Evolutionary conservation across 2,888 invertebrate species (phyloP).

Genomic region (Campoplex nolae): DNA sequence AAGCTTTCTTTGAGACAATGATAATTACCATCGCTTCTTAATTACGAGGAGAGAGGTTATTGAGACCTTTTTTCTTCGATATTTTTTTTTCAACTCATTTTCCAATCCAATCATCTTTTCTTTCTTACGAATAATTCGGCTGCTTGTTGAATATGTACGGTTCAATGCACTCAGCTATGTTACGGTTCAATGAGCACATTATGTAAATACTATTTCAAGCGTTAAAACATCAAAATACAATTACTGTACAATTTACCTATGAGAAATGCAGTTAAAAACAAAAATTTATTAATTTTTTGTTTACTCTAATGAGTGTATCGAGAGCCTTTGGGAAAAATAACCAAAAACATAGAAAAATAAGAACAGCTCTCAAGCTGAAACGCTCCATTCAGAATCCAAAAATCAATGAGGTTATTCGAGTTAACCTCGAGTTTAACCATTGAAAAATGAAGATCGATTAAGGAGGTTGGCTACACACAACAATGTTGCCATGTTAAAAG

Average conservation of each 20-base stretch:
- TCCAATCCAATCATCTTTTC: not conserved
- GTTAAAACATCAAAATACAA: not conserved
- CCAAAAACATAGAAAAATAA: too few relatives aligned
- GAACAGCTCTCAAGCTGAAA: too few relatives aligned
- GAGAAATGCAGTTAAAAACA: too few relatives aligned
- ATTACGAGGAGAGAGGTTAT: conserved; percentile 29
- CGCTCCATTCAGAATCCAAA: too few relatives aligned
- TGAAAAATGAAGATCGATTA: too few relatives aligned
- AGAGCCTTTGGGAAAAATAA: not conserved
- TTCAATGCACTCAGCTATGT: conserved; percentile 35
- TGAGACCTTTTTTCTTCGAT: conserved; percentile 8
- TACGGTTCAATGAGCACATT: conserved; percentile 19
- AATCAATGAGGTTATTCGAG: too few relatives aligned
- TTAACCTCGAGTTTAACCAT: too few relatives aligned
- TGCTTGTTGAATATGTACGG: not conserved
- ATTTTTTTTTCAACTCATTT: not conserved
- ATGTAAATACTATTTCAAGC: not conserved
- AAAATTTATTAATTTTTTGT: too few relatives aligned
- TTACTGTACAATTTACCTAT: too few relatives aligned
- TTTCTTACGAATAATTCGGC: conserved; percentile 30
- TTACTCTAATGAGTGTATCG: too few relatives aligned
- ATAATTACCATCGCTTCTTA: conserved; percentile 28
- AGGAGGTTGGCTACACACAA: too few relatives aligned
- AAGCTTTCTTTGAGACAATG: conserved; percentile 29
- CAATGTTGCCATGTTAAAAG: too few relatives aligned